A percentile compares a stretch with the other conserved stretches of the same genome.
These are phyloP conservation scores for Oreonectes daqikongensis DNA, from an alignment of 2,797 vertebrate genomes.

Conservation along the genomic window DNA sequence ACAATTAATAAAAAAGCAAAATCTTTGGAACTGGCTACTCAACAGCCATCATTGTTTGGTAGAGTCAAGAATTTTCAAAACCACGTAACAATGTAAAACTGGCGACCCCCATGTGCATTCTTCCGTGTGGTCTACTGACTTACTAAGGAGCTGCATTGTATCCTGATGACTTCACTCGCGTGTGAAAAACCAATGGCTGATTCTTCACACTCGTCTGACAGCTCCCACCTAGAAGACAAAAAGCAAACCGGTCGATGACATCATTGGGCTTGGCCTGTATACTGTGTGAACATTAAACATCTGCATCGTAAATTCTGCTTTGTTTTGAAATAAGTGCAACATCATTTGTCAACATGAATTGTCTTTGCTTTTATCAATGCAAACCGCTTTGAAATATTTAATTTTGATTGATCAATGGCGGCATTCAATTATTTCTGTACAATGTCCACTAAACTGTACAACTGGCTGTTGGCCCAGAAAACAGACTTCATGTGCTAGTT, in stretches of 20 bases:
- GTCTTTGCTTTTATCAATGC: neutral
- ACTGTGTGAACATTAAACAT: neutral
- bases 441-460: neutral
- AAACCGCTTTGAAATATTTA: neutral
- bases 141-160: slow-evolving; percentile 81
- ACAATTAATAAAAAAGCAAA: neutral
- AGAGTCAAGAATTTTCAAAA: neutral
- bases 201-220: slow-evolving; percentile 70
- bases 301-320: neutral
- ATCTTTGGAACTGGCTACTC: no score
- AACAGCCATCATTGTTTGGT: neutral
- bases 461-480: neutral
- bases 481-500: neutral
- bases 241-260: neutral
- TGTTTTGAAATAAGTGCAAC: neutral
- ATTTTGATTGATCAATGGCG: neutral
- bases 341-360: neutral
- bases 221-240: slow-evolving; percentile 57
- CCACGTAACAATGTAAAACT: neutral
- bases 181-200: slow-evolving; percentile 84
- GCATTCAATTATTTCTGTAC: neutral
- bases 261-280: slow-evolving; percentile 4
- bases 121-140: slow-evolving; percentile 54
- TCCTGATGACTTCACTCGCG: slow-evolving; percentile 87
- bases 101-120: slow-evolving; percentile 10